phyloP scores from a whole-genome alignment of 2,113 vertebrate genomes.

The human (Homo sapiens) region DNA sequence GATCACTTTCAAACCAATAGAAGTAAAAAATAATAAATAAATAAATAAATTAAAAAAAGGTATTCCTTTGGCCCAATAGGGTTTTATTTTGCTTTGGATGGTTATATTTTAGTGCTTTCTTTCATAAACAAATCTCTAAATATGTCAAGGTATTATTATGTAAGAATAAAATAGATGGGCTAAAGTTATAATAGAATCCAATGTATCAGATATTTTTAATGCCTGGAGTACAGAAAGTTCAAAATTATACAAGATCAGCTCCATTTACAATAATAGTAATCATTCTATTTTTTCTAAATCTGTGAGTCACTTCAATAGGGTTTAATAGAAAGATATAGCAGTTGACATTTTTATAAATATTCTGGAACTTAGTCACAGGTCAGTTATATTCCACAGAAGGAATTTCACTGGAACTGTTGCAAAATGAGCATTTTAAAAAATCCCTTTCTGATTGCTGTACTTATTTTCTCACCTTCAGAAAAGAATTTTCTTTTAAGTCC shows the following conservation, averaged over 20 bases:
- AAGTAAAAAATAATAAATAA: neutral
- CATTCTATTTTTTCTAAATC: neutral
- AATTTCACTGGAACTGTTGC: neutral
- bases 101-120: neutral
- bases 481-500: neutral
- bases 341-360: constrained; percentile 30
- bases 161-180: neutral
- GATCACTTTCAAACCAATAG: neutral
- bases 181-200: neutral
- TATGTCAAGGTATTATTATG: neutral
- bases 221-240: neutral
- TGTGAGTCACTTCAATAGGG: neutral
- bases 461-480: neutral
- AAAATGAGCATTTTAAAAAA: neutral
- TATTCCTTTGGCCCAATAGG: neutral
- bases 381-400: neutral
- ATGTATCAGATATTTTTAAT: neutral
- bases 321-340: neutral
- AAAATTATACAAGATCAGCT: neutral
- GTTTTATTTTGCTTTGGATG: neutral
- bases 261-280: neutral
- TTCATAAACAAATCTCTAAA: constrained; percentile 15
- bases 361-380: neutral
- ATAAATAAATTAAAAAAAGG: too few relatives aligned
- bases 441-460: neutral